These are phyloP conservation scores for Drosophila athabasca DNA, from an alignment of 1,140 invertebrate genomes.

Conservation along the genomic window DNA sequence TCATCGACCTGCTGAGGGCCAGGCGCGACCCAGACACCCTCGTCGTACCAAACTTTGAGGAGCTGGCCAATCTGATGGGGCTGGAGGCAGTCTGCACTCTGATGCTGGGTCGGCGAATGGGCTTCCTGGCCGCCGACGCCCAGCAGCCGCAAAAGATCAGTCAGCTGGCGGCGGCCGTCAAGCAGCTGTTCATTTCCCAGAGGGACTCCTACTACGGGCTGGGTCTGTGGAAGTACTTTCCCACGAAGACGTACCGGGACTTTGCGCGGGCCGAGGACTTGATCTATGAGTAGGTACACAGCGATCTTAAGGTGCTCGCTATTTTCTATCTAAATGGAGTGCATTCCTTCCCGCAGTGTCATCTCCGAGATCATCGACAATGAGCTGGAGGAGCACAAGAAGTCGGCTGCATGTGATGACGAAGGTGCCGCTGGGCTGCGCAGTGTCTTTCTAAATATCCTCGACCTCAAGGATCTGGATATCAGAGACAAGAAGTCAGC, in stretches of 20 bases:
- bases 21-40: constrained; percentile 84
- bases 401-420: constrained; percentile 81
- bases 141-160: constrained; percentile 84
- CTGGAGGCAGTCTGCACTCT: constrained; percentile 91
- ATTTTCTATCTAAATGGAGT: constrained; percentile 27
- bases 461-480: constrained; percentile 89
- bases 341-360: constrained; percentile 85
- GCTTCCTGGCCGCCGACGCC: constrained; percentile 88
- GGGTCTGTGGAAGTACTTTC: constrained; percentile 92
- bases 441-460: constrained; percentile 90
- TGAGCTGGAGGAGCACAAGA: constrained; percentile 79
- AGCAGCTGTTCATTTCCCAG: constrained; percentile 89
- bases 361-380: constrained; percentile 91
- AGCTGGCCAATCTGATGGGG: constrained; percentile 90
- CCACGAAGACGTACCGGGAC: constrained; percentile 89
- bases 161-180: constrained; percentile 88
- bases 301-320: constrained; percentile 4
- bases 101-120: constrained; percentile 90
- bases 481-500: constrained; percentile 92
- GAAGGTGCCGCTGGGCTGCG: constrained; percentile 85
- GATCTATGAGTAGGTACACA: constrained; percentile 88
- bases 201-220: constrained; percentile 92
- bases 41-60: constrained; percentile 87
- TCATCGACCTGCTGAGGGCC: constrained; percentile 87
- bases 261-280: constrained; percentile 90